Base-by-base conservation (phyloP, 2,113 vertebrate species). In the Podiceps cristatus region DNA sequence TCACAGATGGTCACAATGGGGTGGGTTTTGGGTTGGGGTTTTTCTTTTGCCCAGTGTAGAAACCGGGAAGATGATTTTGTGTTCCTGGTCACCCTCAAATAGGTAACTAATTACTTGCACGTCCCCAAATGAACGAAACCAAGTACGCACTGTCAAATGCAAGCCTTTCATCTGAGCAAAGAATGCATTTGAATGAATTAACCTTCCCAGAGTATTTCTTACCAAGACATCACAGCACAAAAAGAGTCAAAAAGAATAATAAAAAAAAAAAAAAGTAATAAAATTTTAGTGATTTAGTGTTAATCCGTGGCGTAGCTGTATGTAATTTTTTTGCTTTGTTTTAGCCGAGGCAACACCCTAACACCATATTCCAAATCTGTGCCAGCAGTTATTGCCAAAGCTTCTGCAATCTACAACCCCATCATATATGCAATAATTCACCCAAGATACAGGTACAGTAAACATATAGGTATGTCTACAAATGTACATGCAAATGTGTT, bases 381-480 rank as follows among this genome's bases (percentile, higher is more conserved):
- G 90, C 98, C 98, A 90, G 98, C 97, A 88, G 37, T 98, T 92
- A 97, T 98, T 86, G 98, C 98, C 87, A 98, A 98, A 96, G 97
- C 98, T 64, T 98, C 98, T 96, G 97, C 98, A 45, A 86, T 98
- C 93, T 98, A 98, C 97, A 98, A 98, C 72, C 98, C 98, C 89
- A 98, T 98, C 91, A 98, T 98, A 75, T 98, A 98, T 81, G 97
- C 97, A 88, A 98, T 98, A 90, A 98, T 98, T 90, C 98, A 98
- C 76, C 97, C 98, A 73, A 96, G 97, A 97, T 98, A 98, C 97
- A 98, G 98, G 98, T 98, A 98, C 45, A 77, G 96, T 97, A 92
- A 86, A 75, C 58, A 7, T 20, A 79, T 88, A 74, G 59, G 50
- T 94, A 80, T 90, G 56, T 88, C 52, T 77, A 7, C 86, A 81